Evolutionary conservation across 2,888 invertebrate genomes (phyloP), one percentile per base, ranked within the genome.

Genomic region (Latrodectus elegans): DNA sequence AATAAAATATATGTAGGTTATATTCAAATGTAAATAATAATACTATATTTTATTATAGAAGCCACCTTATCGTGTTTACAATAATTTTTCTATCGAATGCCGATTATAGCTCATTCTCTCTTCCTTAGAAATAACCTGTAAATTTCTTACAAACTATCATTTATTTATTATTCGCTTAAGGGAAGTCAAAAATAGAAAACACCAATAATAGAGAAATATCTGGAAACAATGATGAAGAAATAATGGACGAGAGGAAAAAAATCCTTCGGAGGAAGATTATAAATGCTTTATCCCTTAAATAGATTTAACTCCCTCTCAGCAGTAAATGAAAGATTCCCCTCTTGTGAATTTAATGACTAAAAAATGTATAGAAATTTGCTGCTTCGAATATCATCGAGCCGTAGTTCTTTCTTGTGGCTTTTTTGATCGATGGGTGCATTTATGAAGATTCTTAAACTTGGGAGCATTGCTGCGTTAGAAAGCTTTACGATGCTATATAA

Each of bases 361-460:
- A 85, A 85, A 80, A 64, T 74, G 84, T 73, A 84, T 65, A 72
- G 79, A 78, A 84, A 73, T 83, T 74, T 60, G 38, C 78, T 60
- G n/a, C 80, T 60, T 67, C 75, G 17, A 73, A 26, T 78, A 84
- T 79, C 75, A 70, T n/a, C 55, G 17, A 64, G 67, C 55, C 60
- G 55, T 52, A 71, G 52, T 60, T 70, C 68, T 74, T 84, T 53
- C 65, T 51, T 65, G 51, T 55, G 76, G 72, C 52, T 60, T 64
- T 73, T 65, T 75, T 85, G 85, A 85, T 85, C 85, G 85, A 85
- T 85, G 80, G 68, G 70, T 64, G 74, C 26, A 75, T 85, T 85
- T 80, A 85, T 85, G 85, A 85, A 85, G 85, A 80, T 75, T 71
- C 75, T 74, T 26, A 17, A 64, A 82, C 74, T 75, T 53, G 26